These are phyloP conservation scores for Caligus rogercresseyi DNA, from an alignment of 1,140 invertebrate species.

Conservation along the genomic window DNA sequence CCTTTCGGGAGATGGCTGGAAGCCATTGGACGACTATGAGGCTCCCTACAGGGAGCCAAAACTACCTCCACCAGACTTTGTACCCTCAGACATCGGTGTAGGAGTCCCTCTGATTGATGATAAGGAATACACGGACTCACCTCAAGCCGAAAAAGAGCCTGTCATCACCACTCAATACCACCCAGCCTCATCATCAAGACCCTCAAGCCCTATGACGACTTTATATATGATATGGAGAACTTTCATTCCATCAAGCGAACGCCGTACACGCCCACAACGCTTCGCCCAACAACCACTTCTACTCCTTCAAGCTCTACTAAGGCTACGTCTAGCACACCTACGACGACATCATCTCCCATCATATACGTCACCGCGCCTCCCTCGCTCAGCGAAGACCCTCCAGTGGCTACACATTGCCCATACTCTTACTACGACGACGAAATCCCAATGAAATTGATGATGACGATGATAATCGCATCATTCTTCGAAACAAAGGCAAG, in stretches of 20 bases:
- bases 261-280: no score
- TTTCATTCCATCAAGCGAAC: constrained; percentile 9
- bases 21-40: constrained; percentile 16
- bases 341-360: neutral
- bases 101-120: neutral
- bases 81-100: neutral
- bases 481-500: neutral
- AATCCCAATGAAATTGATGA: neutral
- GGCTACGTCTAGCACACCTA: no score
- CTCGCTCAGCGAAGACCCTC: neutral
- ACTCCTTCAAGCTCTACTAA: no score
- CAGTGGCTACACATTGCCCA: neutral
- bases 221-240: constrained; percentile 14
- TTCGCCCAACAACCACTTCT: no score
- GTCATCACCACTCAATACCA: no score
- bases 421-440: neutral
- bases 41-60: constrained; percentile 16
- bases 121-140: neutral
- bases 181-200: neutral
- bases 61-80: constrained; percentile 19
- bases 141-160: no score
- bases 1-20: neutral
- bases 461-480: no score
- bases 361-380: neutral
- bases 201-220: neutral